These are phyloP conservation scores for Hypocryptadius cinnamomeus DNA, from an alignment of 2,113 vertebrate genomes.

Conservation along the genomic window DNA sequence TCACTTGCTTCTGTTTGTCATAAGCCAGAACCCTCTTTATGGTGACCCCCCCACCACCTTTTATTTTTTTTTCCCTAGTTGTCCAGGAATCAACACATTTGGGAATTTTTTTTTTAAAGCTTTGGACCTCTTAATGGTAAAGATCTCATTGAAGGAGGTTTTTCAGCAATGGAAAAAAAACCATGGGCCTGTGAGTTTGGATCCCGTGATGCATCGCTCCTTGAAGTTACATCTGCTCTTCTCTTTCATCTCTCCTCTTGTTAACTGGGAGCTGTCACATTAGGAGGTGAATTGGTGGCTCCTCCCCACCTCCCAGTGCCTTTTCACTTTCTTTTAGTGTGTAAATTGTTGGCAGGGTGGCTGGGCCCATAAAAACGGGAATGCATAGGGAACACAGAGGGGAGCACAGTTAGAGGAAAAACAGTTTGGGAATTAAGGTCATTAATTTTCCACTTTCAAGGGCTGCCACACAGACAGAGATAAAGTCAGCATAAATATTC, in stretches of 20 bases:
- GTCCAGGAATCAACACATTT: conserved; percentile 41
- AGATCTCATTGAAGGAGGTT: conserved; percentile 54
- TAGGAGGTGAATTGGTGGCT: conserved; percentile 88
- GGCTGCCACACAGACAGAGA: conserved; percentile 99
- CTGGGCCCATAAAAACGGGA: conserved; percentile 87
- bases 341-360: conserved; percentile 93
- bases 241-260: conserved; percentile 96
- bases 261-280: conserved; percentile 97
- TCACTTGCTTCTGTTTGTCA: conserved; percentile 49
- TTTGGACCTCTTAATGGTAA: conserved; percentile 36
- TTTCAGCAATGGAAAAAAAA: conserved; percentile 57
- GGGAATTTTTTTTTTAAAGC: neutral
- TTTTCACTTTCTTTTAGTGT: conserved; percentile 79
- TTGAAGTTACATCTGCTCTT: conserved; percentile 97
- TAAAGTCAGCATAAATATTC: conserved; percentile 99
- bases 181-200: conserved; percentile 68
- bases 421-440: conserved; percentile 99
- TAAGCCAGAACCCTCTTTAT: conserved; percentile 35
- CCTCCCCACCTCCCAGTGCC: conserved; percentile 72
- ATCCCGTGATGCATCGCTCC: conserved; percentile 94
- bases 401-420: conserved; percentile 92
- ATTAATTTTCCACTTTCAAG: conserved; percentile 99
- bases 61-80: neutral
- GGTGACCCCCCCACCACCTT: rapidly evolving
- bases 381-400: conserved; percentile 85